phyloP scores from a whole-genome alignment of 2,888 invertebrate species.

The Sialis fuliginosa region DNA sequence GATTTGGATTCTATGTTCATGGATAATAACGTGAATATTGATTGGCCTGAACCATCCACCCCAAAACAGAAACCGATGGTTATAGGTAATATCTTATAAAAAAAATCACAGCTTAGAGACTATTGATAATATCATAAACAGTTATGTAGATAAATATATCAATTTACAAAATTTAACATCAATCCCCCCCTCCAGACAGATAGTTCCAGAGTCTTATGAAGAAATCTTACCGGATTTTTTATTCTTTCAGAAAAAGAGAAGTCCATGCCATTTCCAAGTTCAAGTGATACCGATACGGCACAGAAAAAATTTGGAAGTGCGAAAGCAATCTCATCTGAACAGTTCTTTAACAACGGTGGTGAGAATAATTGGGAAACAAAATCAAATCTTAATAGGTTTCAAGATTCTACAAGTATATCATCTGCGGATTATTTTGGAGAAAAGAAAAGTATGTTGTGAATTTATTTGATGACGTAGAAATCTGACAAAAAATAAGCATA shows the following conservation, averaged over 20 bases:
- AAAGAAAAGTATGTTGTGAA: not conserved
- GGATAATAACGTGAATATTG: conserved; percentile 1
- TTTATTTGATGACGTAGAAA: not conserved
- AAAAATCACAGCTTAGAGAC: not conserved
- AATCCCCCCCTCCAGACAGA: no score
- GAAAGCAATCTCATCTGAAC: conserved; percentile 95
- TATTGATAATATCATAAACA: not conserved
- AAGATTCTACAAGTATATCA: conserved; percentile 88
- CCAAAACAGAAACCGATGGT: conserved; percentile 1
- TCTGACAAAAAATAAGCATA: no score
- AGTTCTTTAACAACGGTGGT: conserved; percentile 70
- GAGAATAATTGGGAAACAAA: conserved; percentile 35
- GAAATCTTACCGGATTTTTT: not conserved
- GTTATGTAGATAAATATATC: not conserved
- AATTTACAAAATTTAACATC: no score
- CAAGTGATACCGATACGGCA: conserved; percentile 46
- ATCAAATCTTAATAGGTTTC: conserved; percentile 53
- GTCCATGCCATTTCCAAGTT: not conserved
- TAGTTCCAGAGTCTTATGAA: no score
- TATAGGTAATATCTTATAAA: not conserved
- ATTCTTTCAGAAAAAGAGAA: not conserved
- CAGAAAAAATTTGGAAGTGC: conserved; percentile 94
- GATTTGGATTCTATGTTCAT: conserved; percentile 5
- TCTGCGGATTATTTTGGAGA: conserved; percentile 78
- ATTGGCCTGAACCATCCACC: conserved; percentile 1